Conservation (phyloP, 2,888 invertebrate genomes). For the Theodoxus fluviatilis region DNA sequence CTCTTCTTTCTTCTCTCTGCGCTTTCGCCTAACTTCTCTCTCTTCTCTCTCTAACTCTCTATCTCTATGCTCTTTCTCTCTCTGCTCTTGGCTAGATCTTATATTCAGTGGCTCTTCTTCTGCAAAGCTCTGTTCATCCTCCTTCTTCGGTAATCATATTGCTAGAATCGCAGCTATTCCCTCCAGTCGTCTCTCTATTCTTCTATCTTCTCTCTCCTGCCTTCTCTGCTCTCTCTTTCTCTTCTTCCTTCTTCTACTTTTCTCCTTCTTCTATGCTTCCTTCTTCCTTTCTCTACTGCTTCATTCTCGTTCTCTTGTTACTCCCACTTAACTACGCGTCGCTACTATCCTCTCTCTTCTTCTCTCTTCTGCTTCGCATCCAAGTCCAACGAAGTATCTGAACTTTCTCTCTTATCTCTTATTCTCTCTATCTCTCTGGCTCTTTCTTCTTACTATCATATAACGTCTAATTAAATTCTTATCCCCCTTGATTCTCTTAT, state of each 20-base stretch:
- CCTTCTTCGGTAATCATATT: background rate
- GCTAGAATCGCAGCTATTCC: background rate
- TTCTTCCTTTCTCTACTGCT: slow-evolving; percentile 14
- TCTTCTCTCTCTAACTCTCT: slow-evolving; percentile 1
- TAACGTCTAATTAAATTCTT: background rate
- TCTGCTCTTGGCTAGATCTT: background rate
- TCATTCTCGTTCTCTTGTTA: background rate
- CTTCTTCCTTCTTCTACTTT: background rate
- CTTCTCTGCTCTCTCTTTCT: background rate
- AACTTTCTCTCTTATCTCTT: background rate
- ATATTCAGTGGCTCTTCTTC: background rate
- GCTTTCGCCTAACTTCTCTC: slow-evolving; percentile 14
- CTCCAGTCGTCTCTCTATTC: background rate
- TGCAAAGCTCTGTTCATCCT: background rate
- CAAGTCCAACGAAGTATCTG: background rate
- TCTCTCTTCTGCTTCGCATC: background rate
- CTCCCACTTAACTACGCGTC: background rate
- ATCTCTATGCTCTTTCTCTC: background rate
- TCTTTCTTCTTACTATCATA: slow-evolving; percentile 8
- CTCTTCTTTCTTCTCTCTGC: background rate
- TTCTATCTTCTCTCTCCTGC: background rate
- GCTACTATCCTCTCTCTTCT: background rate
- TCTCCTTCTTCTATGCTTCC: background rate
- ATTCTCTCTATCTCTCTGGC: slow-evolving; percentile 19
- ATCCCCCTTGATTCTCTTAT: background rate